These are phyloP conservation scores for Dolichoris vasculosae DNA, from an alignment of 1,140 invertebrate genomes.

Conservation along the genomic window DNA sequence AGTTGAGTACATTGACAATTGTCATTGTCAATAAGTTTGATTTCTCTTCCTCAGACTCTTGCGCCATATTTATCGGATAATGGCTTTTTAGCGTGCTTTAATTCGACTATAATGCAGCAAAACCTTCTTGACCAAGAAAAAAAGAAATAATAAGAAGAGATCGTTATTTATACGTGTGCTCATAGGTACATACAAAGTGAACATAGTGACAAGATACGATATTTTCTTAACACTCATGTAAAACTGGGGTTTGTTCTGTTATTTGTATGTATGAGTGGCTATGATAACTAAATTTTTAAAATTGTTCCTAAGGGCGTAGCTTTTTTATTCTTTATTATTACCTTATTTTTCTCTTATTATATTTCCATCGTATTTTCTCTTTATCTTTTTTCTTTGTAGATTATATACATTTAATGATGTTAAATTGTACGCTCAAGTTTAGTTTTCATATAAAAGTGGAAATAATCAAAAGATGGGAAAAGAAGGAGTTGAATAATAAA, in stretches of 20 bases:
- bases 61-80: constrained; percentile 42
- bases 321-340: constrained; percentile 5
- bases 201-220: not conserved
- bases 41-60: constrained; percentile 6
- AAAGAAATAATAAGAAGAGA: constrained; percentile 16
- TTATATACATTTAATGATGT: too few species aligned
- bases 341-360: too few species aligned
- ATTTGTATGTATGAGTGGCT: not conserved
- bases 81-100: constrained; percentile 43
- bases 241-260: not conserved
- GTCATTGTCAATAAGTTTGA: constrained; percentile 42
- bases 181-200: not conserved
- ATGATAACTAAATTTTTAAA: not conserved
- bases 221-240: constrained; percentile 36
- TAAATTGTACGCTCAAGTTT: too few species aligned
- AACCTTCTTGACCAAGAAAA: not conserved
- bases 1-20: not conserved
- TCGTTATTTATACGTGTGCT: constrained; percentile 21
- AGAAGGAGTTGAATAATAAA: too few species aligned
- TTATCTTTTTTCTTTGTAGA: too few species aligned
- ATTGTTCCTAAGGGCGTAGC: not conserved
- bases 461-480: too few species aligned
- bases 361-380: too few species aligned
- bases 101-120: constrained; percentile 18
- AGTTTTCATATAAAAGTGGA: too few species aligned